Conservation (phyloP, 1,140 invertebrate species). For the Drosophila triauraria region DNA sequence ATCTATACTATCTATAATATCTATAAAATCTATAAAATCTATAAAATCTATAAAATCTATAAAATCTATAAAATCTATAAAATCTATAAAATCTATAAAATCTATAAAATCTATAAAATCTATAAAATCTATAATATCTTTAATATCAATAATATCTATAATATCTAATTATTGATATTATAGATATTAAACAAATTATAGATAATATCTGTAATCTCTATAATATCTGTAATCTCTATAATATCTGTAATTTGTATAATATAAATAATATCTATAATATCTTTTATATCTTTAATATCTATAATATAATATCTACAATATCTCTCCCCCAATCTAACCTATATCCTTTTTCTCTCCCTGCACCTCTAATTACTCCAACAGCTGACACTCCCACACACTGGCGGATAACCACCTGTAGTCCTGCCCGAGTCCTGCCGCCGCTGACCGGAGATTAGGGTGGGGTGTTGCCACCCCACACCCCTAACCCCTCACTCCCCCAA, state of each 20-base stretch:
- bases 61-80: not conserved
- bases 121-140: too few relatives aligned
- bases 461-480: not conserved
- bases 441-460: slow-evolving; percentile 34
- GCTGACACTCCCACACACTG: slow-evolving; percentile 20
- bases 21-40: too few relatives aligned
- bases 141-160: too few relatives aligned
- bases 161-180: too few relatives aligned
- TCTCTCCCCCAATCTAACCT: not conserved
- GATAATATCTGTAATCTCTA: too few relatives aligned
- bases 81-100: too few relatives aligned
- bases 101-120: too few relatives aligned
- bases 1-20: too few relatives aligned
- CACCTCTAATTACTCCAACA: slow-evolving; percentile 38
- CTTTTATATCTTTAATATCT: not conserved
- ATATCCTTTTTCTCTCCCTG: not conserved
- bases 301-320: not conserved
- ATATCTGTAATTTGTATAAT: too few relatives aligned
- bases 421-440: slow-evolving; percentile 18
- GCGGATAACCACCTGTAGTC: slow-evolving; percentile 58
- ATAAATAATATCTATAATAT: too few relatives aligned
- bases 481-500: not conserved
- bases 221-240: not conserved
- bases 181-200: too few relatives aligned
- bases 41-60: too few relatives aligned